Conservation (phyloP, 2,113 vertebrate genomes). For the Morone saxatilis region DNA sequence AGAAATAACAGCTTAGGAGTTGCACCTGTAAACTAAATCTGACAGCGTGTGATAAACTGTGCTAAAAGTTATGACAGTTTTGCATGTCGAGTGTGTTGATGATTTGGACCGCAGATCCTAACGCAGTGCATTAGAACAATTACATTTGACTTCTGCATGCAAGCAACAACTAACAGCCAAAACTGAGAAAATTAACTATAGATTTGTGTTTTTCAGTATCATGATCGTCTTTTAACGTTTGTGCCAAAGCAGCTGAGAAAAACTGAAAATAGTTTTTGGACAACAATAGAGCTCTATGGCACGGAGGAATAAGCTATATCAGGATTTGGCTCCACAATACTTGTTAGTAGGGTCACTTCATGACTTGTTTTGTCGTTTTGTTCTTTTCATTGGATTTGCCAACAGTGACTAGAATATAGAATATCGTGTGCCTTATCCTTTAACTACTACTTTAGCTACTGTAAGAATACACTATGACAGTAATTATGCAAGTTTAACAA, state of each 20-base stretch:
- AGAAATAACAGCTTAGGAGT: background rate
- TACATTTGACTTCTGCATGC: slow-evolving; percentile 1
- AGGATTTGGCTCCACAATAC: background rate
- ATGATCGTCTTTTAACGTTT: background rate
- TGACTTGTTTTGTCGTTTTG: background rate
- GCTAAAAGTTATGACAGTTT: background rate
- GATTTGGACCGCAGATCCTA: too few relatives aligned
- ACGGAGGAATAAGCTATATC: background rate
- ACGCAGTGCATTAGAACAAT: too few relatives aligned
- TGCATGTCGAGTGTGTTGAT: too few relatives aligned
- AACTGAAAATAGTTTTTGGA: background rate
- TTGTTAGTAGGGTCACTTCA: background rate
- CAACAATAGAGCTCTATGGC: background rate
- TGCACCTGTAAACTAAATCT: too few relatives aligned
- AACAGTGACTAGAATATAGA: background rate
- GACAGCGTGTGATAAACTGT: background rate
- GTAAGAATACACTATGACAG: slow-evolving; percentile 13
- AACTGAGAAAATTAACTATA: background rate
- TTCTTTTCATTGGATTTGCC: slow-evolving; percentile 3
- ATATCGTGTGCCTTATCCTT: background rate
- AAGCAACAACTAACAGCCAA: background rate
- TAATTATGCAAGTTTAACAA: slow-evolving; percentile 51
- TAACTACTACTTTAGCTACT: slow-evolving; percentile 2
- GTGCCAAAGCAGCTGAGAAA: background rate
- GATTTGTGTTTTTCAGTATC: background rate